Evolutionary conservation across 2,113 vertebrate species (phyloP).

Genomic region (Ahaetulla prasina): DNA sequence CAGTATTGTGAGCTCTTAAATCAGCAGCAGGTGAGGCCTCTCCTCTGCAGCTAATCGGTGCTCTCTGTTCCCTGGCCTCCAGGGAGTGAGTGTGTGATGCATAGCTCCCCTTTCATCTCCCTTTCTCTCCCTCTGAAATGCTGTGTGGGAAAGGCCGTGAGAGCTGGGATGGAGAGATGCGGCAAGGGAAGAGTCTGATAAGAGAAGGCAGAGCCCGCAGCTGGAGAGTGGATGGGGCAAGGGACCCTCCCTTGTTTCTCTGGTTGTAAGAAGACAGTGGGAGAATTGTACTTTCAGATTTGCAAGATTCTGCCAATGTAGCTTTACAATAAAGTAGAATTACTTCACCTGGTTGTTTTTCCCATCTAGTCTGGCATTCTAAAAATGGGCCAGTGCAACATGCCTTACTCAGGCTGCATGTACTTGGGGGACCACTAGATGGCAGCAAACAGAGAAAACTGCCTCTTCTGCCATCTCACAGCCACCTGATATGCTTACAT

Average conservation of each 20-base stretch:
- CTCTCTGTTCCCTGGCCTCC: not conserved
- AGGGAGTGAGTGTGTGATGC: not conserved
- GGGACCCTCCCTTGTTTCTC: not conserved
- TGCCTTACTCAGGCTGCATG: not conserved
- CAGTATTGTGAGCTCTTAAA: not conserved
- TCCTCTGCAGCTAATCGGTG: not conserved
- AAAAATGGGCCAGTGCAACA: not conserved
- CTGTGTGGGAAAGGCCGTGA: not conserved
- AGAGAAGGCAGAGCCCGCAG: not conserved
- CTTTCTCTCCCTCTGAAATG: not conserved
- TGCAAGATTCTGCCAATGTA: not conserved
- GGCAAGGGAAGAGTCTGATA: not conserved
- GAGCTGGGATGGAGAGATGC: not conserved
- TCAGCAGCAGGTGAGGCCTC: not conserved
- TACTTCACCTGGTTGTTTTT: not conserved
- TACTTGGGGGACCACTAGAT: not conserved
- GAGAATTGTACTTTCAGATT: not conserved
- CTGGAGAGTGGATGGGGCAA: not conserved
- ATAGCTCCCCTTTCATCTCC: not conserved
- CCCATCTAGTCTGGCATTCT: not conserved
- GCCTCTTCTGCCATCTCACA: not conserved
- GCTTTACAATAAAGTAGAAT: not conserved
- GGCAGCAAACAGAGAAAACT: not conserved
- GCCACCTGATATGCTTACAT: not conserved
- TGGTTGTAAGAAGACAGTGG: not conserved